Evolutionary conservation across 2,888 invertebrate genomes (phyloP).

Genomic region (Apamea monoglypha): DNA sequence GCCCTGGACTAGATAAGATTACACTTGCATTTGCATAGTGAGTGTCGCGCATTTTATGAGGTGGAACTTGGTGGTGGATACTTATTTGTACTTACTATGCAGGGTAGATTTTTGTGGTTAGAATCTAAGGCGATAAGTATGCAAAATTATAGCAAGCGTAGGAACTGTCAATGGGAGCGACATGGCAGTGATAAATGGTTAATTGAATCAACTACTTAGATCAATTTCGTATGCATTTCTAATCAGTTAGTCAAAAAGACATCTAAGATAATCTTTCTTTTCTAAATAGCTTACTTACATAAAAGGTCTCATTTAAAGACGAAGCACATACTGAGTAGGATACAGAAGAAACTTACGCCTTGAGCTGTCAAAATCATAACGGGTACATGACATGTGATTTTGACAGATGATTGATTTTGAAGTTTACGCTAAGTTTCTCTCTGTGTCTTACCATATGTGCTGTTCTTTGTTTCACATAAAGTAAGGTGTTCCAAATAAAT

Average conservation of each 20-base stretch:
- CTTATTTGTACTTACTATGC: slow-evolving; percentile 14
- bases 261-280: not conserved
- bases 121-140: not conserved
- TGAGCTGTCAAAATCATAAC: not conserved
- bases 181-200: not conserved
- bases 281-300: not conserved
- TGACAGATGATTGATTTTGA: not conserved
- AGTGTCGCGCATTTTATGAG: slow-evolving; percentile 30
- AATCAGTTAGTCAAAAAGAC: not conserved
- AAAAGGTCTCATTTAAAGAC: not conserved
- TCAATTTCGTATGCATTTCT: not conserved
- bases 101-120: not conserved
- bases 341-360: not conserved
- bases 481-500: not conserved
- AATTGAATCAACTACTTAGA: not conserved
- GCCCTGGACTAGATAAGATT: slow-evolving; percentile 40
- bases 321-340: not conserved
- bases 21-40: slow-evolving; percentile 36
- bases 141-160: not conserved
- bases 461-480: not conserved
- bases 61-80: not conserved
- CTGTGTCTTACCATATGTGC: no score
- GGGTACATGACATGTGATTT: not conserved
- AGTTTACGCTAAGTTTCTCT: not conserved
- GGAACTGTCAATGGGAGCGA: not conserved